These are phyloP conservation scores for Incurvaria masculella DNA, from an alignment of 2,888 invertebrate genomes.

Conservation along the genomic window DNA sequence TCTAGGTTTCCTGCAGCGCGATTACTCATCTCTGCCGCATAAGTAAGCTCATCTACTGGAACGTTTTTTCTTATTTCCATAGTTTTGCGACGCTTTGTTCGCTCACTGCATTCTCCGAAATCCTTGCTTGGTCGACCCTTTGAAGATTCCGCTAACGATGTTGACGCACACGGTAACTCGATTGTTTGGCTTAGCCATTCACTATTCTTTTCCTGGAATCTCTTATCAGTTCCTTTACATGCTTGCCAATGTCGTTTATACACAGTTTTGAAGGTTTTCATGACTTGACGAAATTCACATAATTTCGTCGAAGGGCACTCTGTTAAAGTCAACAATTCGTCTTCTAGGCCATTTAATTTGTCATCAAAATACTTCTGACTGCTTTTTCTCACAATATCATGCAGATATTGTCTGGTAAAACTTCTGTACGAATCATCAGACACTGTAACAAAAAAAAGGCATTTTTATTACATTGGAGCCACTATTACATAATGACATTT, in stretches of 20 bases:
- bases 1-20: conserved; percentile 3
- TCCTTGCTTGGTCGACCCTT: conserved; percentile 4
- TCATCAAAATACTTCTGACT: conserved; percentile 1
- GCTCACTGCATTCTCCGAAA: conserved; percentile 8
- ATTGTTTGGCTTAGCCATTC: conserved; percentile 5
- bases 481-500: no score
- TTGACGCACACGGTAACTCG: not conserved
- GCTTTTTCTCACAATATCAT: conserved; percentile 3
- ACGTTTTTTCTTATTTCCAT: conserved; percentile 7
- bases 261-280: conserved; percentile 3
- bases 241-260: conserved; percentile 4
- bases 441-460: no score
- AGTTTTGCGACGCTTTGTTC: conserved; percentile 8
- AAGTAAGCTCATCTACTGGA: conserved; percentile 5
- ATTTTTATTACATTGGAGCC: no score
- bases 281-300: not conserved
- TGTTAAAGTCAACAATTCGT: not conserved
- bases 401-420: not conserved
- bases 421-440: no score
- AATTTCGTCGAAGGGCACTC: conserved; percentile 1
- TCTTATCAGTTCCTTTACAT: not conserved
- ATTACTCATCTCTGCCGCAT: conserved; percentile 7
- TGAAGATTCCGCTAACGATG: not conserved
- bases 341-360: conserved; percentile 1
- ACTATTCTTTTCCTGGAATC: conserved; percentile 4